Conservation (phyloP, 2,113 vertebrate species). For the Orthonyx spaldingii region DNA sequence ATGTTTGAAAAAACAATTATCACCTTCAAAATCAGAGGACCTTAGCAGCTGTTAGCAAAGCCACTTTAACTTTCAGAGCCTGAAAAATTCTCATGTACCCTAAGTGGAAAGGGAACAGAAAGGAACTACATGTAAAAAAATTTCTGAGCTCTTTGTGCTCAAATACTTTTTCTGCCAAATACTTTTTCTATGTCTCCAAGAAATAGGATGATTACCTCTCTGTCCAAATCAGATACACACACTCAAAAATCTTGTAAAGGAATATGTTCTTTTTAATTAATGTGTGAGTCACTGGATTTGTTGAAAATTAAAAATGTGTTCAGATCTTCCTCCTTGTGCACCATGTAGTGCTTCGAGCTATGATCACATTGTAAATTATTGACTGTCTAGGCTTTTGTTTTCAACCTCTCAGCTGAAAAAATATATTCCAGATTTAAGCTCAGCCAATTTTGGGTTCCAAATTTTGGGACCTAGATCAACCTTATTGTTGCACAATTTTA, state of each 20-base stretch:
- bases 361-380: not conserved
- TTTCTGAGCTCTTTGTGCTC: not conserved
- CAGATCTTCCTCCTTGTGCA: not conserved
- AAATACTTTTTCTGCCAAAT: not conserved
- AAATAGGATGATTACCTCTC: not conserved
- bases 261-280: not conserved
- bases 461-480: not conserved
- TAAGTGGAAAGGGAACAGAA: conserved; percentile 1
- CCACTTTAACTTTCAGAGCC: not conserved
- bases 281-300: not conserved
- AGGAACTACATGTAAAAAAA: not conserved
- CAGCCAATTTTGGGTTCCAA: not conserved
- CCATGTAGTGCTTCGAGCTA: not conserved
- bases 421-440: not conserved
- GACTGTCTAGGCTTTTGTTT: not conserved
- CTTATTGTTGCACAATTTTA: not conserved
- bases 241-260: not conserved
- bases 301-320: not conserved
- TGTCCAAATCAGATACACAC: not conserved
- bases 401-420: not conserved
- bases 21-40: not conserved
- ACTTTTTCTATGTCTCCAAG: not conserved
- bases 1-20: not conserved
- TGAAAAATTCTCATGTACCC: not conserved
- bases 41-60: not conserved